Percentiles rank a stretch among this genome's conserved stretches.
Conservation (phyloP, 2,797 vertebrate species). For the Ibycter americanus region DNA sequence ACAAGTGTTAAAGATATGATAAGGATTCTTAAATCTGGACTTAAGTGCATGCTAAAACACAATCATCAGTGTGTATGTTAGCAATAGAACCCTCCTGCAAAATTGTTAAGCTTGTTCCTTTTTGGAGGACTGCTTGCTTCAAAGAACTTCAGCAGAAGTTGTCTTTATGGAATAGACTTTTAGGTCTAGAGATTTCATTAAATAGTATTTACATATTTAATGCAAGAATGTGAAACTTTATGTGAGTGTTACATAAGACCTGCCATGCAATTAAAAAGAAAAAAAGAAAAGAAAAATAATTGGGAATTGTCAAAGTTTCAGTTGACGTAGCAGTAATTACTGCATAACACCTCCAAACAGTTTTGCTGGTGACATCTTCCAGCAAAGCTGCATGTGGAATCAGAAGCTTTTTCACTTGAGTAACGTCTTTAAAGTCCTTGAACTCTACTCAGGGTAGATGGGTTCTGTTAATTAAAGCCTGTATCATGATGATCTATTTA, state of each 20-base stretch:
- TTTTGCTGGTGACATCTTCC: neutral
- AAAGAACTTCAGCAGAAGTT: neutral
- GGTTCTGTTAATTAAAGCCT: constrained; percentile 2
- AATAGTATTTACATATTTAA: neutral
- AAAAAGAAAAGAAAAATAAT: neutral
- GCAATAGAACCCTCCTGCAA: neutral
- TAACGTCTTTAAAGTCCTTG: neutral
- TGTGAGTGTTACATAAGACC: neutral
- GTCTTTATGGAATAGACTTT: neutral
- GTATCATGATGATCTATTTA: neutral
- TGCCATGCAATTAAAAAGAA: neutral
- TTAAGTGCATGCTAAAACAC: neutral
- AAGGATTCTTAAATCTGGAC: neutral
- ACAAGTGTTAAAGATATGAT: neutral
- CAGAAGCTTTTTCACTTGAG: neutral
- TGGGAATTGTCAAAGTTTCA: neutral
- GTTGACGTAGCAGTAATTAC: neutral
- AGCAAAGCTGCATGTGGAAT: neutral
- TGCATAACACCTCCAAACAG: neutral
- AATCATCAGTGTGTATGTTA: neutral
- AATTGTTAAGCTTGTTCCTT: neutral
- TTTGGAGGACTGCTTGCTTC: neutral
- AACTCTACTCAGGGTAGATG: neutral
- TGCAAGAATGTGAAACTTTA: neutral
- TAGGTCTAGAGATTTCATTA: neutral